Evolutionary conservation across 1,140 invertebrate genomes (phyloP), one percentile per base, ranked within the genome.

Genomic region (Drosophila chauvacae): DNA sequence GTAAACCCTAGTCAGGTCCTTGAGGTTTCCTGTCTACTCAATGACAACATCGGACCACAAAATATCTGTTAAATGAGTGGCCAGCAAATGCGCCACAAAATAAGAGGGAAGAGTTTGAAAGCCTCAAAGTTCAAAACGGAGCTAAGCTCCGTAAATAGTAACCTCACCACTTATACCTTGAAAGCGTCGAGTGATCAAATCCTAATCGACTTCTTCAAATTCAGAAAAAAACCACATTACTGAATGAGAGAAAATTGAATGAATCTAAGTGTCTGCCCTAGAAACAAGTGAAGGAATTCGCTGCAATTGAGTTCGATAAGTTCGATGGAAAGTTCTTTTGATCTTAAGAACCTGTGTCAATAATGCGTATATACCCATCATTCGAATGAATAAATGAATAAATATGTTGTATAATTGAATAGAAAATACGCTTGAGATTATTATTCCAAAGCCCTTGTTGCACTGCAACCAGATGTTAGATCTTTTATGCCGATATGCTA

Each of bases 81-180:
- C 44, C 44, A 9, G 11, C 13, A 42, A 64, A 57, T 44, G 33
- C 33, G 28, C 2, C 18, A 39, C 16, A n/a, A 45, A 57, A 26
- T 42, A 26, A 16, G 20, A 39, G 2, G 28, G 26, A 70, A 76
- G 69, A 77, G 55, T 77, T 77, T 44, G 39, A 48, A 68, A 72
- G 23, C 23, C 2, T 23, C 23, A 26, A 50, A 56, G 20, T 20
- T 20, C 20, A 20, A 20, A 20, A 20, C 20, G 60, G 74, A 77
- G 77, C 73, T 77, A 77, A 77, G 74, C 75, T 77, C 77, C n/a
- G n/a, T n/a, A 77, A 77, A 26, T 39, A 35, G 65, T 35, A 50
- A 20, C 20, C 20, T 20, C 20, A 20, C 20, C 20, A 20, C 20
- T 20, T 20, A 20, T 20, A 20, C 20, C 20, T 77, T 44, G 39